A percentile compares a stretch with the other conserved stretches of the same genome.
Conservation (phyloP, 2,888 invertebrate genomes). For the Ochropacha duplaris region DNA sequence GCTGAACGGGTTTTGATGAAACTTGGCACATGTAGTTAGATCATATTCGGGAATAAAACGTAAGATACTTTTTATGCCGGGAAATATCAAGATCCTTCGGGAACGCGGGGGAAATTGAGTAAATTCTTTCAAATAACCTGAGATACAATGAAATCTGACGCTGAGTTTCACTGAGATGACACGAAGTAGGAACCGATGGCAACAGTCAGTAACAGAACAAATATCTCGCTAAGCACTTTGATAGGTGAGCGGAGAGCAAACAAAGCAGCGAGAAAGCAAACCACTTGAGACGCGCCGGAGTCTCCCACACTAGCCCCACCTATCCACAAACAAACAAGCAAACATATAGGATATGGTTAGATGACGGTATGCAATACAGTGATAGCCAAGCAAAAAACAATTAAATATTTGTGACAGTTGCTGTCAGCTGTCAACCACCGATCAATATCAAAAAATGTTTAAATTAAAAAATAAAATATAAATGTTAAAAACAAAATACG, state of each 20-base stretch:
- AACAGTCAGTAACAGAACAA: background rate
- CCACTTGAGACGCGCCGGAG: conserved; percentile 22
- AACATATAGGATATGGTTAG: conserved; percentile 8
- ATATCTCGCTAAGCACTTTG: background rate
- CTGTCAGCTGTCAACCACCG: no score
- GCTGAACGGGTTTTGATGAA: no score
- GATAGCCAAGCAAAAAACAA: background rate
- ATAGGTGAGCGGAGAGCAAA: conserved; percentile 5
- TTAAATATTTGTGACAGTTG: no score
- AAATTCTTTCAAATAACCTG: background rate
- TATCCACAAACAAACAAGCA: conserved; percentile 27
- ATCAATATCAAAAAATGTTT: no score
- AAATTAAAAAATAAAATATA: no score
- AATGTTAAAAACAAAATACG: no score
- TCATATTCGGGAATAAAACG: no score
- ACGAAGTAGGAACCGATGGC: background rate
- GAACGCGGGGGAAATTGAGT: no score
- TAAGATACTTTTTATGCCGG: no score
- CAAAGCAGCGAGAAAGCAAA: conserved; percentile 12
- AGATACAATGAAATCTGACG: background rate
- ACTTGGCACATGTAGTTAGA: no score
- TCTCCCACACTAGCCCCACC: conserved; percentile 10
- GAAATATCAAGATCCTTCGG: no score
- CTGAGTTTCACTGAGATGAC: background rate
- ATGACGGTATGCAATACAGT: background rate